Percentiles rank a stretch among this genome's conserved stretches.
phyloP scores from a whole-genome alignment of 1,140 invertebrate genomes.

The Lethrus apterus region DNA sequence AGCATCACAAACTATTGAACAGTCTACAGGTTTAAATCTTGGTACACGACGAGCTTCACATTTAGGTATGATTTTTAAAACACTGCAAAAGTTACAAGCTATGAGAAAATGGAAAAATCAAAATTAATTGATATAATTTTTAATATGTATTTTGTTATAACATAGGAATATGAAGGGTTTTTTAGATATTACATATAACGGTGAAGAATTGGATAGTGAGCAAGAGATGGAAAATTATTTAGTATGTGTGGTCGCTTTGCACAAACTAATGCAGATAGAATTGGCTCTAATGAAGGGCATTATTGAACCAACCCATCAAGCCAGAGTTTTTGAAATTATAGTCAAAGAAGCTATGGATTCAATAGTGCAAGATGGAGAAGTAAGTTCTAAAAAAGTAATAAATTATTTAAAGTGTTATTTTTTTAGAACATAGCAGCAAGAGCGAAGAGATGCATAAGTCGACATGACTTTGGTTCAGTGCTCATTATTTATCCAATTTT shows the following conservation, averaged over 20 bases:
- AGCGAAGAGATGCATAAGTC: constrained; percentile 70
- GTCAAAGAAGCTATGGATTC: constrained; percentile 77
- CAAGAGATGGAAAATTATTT: constrained; percentile 84
- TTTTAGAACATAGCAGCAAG: constrained; percentile 63
- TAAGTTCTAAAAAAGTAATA: constrained; percentile 36
- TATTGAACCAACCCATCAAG: constrained; percentile 71
- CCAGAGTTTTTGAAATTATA: constrained; percentile 77
- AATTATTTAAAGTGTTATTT: background rate
- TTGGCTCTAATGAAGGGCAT: constrained; percentile 74
- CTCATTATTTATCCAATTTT: constrained; percentile 80
- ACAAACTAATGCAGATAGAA: constrained; percentile 83
- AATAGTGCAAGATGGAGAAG: constrained; percentile 79
- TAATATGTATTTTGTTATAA: constrained; percentile 4
- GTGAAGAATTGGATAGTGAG: constrained; percentile 63
- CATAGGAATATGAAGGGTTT: no score
- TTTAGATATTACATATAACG: constrained; percentile 41
- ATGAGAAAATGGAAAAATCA: background rate
- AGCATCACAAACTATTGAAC: constrained; percentile 72
- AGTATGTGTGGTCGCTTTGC: constrained; percentile 76
- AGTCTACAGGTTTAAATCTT: constrained; percentile 61
- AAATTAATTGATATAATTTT: constrained; percentile 18
- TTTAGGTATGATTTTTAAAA: constrained; percentile 28
- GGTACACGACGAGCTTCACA: constrained; percentile 46
- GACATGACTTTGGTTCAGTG: constrained; percentile 76
- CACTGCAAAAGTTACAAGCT: background rate